Percentiles rank a stretch among this genome's conserved stretches.
phyloP scores from a whole-genome alignment of 2,888 invertebrate species.

The Argyresthia albistria region DNA sequence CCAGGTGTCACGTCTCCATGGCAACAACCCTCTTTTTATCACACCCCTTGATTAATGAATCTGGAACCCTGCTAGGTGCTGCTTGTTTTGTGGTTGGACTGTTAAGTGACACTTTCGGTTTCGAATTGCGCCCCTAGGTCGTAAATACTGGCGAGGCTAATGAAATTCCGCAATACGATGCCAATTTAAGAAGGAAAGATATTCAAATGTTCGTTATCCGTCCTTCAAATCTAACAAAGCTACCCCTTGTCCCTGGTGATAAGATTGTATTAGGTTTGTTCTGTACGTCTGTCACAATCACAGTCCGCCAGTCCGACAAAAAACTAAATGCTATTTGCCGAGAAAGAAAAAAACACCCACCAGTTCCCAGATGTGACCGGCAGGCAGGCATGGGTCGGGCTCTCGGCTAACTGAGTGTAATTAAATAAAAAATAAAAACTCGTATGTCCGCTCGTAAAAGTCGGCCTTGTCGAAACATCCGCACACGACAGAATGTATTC shows the following conservation, averaged over 20 bases:
- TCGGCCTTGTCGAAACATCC: not conserved
- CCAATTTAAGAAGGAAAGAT: not conserved
- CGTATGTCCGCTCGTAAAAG: not conserved
- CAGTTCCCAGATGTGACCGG: constrained; percentile 4
- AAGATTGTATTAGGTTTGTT: too few relatives aligned
- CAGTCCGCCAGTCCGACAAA: constrained; percentile 7
- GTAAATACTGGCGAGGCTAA: too few relatives aligned
- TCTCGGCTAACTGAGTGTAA: not conserved
- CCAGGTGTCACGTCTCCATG: constrained; percentile 48
- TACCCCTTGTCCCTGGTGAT: too few relatives aligned
- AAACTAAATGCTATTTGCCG: constrained; percentile 11
- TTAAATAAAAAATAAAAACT: constrained; percentile 1
- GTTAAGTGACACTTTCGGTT: not conserved
- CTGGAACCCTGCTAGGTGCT: not conserved
- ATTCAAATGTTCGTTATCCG: too few relatives aligned
- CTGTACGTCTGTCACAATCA: constrained; percentile 8
- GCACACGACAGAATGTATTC: too few relatives aligned
- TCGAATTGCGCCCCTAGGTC: not conserved
- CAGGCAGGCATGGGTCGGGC: too few relatives aligned
- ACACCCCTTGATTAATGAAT: constrained; percentile 1
- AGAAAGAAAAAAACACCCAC: not conserved
- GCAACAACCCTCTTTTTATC: constrained; percentile 24
- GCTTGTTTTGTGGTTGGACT: not conserved
- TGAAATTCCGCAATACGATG: too few relatives aligned
- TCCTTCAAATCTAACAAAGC: too few relatives aligned